These are phyloP conservation scores for human DNA, from an alignment of 2,113 vertebrate species.

Conservation along the genomic window GRCh38 chr6:170034501-170035000, in stretches of 20 bases:
- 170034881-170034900: not conserved
- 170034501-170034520: not conserved
- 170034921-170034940: no score
- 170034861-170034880: not conserved
- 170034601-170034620: not conserved
- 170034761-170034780: not conserved
- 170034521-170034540: not conserved
- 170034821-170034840: not conserved
- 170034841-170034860: not conserved
- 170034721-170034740: not conserved
- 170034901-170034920: not conserved
- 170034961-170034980: not conserved
- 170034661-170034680: not conserved
- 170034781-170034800: not conserved
- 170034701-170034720: not conserved
- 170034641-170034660: not conserved
- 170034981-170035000: rapidly evolving
- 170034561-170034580: not conserved
- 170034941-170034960: no score
- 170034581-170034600: not conserved
- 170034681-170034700: no score
- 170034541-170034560: not conserved
- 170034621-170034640: not conserved
- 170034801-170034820: no score
- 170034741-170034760: not conserved